Evolutionary conservation across 1,140 invertebrate genomes (phyloP), one percentile per base, ranked within the genome.

Genomic region (Caenorhabditis latens): DNA sequence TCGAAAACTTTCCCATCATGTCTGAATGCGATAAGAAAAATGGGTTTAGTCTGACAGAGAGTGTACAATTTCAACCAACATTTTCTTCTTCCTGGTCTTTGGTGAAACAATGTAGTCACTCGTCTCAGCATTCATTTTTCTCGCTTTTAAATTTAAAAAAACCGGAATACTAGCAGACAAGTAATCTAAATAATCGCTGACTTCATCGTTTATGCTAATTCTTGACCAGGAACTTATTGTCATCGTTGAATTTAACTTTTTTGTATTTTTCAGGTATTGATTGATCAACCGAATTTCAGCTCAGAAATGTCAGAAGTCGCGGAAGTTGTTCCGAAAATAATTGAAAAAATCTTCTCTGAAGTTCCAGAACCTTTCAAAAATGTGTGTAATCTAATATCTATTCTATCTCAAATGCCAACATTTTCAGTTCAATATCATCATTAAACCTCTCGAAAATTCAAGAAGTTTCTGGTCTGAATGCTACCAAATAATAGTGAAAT

Each of bases 391-490:
- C 32, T 32, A 32, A 32, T 32, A 32, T 32, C 32, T 32, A 32
- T 32, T 32, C 2, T 2, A 32, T 32, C 32, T 32, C 1, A 2
- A 32, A 32, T 32, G 2, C 24, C 24, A 9, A 7, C 2, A 24
- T 50, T 32, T 79, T 13, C 14, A 79, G 71, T 79, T 79, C 21
- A 50, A 79, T 24, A 53, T 79, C 6, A 53, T 6, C n/a, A 79
- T 79, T 24, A 79, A 79, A 24, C 40, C 40, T n/a, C n/a, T 79
- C 5, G 46, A 79, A 79, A 79, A 79, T 14, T 79, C 71, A n/a
- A 79, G 71, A 79, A 79, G 71, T 32, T 79, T 79, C 71, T 79
- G 71, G 71, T 79, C 71, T 3, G 71, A 79, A 53, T 79, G 71
- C 21, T 79, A 79, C 24, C 71, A 79, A 32, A 50, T 79, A 11